Base-by-base conservation (phyloP, 2,113 vertebrate genomes). In the Saguinus midas region DNA sequence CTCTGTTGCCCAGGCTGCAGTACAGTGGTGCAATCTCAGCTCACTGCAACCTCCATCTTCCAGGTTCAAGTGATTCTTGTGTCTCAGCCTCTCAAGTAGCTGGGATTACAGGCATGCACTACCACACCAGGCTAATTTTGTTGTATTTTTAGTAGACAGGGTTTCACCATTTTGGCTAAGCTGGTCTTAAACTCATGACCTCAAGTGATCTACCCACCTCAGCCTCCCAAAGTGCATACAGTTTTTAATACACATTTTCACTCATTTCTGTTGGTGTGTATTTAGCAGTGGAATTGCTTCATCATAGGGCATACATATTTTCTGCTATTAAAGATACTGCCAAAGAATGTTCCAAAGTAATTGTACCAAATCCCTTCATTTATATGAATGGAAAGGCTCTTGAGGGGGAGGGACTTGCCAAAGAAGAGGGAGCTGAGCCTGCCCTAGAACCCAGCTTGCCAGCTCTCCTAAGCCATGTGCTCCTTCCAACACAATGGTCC, bases 301-400 rank as follows among this genome's bases (percentile, higher is more conserved):
- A 66, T 58, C 61, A n/a, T 6, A 68, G 32, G 7, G 6, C 58
- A 58, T n/a, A 66, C 4, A 11, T 37, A 52, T 64, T 68, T 87
- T 94, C 48, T 58, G 35, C 68, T 94, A 2, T 48, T 83, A 73
- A 5, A 82, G 14, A 35, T 32, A 78, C 25, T 95, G 37, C 84
- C 82, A 95, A 76, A 92, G 66, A 75, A 57, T 61, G 58, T 68
- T 92, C 55, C 79, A 82, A 87, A 92, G 21, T 43, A 29, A 45
- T 95, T 92, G 5, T 35, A 89, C 27, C 40, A 83, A 97, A 93
- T 94, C 27, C 35, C 32, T 94, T 93, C 23, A 40, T 29, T 97
- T 95, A 91, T 91, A 94, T 6, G 95, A 55, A 37, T 70, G 86
- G 86, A 93, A 94, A 92, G 57, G 6, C 13, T 72, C 7, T 52